Percentiles rank a stretch among this genome's conserved stretches.
These are phyloP conservation scores for Nothoprocta perdicaria DNA, from an alignment of 2,113 vertebrate species.

Conservation along the genomic window DNA sequence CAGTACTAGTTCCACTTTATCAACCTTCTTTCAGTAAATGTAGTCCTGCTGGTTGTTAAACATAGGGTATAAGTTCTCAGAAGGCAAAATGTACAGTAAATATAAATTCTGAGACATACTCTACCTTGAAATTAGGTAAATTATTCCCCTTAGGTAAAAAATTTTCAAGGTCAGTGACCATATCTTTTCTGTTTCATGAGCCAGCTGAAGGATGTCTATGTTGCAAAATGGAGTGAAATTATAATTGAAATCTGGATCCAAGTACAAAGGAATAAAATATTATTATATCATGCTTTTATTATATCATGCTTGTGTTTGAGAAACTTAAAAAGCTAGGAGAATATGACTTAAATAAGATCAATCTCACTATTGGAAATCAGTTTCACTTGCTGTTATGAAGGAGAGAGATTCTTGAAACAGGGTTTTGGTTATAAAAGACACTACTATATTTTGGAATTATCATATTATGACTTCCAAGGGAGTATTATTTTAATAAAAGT, in stretches of 20 bases:
- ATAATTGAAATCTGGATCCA: not conserved
- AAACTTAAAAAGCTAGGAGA: not conserved
- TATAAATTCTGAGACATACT: not conserved
- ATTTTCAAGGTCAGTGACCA: not conserved
- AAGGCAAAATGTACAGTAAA: not conserved
- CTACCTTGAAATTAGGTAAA: not conserved
- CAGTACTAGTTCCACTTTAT: not conserved
- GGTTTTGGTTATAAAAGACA: not conserved
- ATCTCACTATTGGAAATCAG: not conserved
- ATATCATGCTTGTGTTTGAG: not conserved
- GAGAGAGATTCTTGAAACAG: not conserved
- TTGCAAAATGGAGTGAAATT: not conserved
- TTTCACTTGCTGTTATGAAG: not conserved
- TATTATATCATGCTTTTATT: not conserved
- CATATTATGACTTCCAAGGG: not conserved
- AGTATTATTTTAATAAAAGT: not conserved
- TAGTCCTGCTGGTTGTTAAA: rapidly evolving
- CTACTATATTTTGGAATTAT: not conserved
- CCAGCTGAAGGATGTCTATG: not conserved
- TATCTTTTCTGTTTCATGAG: not conserved
- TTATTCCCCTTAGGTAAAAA: not conserved
- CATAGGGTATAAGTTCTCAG: not conserved
- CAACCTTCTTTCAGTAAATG: not conserved
- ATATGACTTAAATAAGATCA: not conserved
- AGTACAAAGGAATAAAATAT: not conserved